Conservation (phyloP, 1,140 invertebrate genomes). For the Drosophila pachea region DNA sequence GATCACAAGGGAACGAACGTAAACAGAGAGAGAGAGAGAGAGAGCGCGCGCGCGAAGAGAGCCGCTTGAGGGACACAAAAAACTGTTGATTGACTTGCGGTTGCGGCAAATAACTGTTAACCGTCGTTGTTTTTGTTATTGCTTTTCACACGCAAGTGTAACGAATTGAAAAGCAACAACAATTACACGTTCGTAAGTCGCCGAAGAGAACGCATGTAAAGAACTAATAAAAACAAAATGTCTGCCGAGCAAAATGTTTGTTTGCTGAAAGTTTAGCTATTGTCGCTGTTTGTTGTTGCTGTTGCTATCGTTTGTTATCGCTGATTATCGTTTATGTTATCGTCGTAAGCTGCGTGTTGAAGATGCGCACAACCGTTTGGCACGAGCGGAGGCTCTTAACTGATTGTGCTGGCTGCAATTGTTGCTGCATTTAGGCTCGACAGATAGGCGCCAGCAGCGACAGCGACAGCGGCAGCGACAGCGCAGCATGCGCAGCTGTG, state of each 20-base stretch:
- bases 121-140: constrained; percentile 20
- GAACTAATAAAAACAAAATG: constrained; percentile 7
- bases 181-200: not conserved
- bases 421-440: constrained; percentile 70
- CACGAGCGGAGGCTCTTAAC: constrained; percentile 75
- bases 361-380: constrained; percentile 71
- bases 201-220: constrained; percentile 1
- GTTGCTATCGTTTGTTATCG: constrained; percentile 7
- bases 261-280: constrained; percentile 15
- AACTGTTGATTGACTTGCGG: constrained; percentile 60
- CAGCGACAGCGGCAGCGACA: constrained; percentile 20
- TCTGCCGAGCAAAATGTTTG: constrained; percentile 8
- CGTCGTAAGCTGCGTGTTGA: constrained; percentile 28
- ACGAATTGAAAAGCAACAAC: constrained; percentile 4
- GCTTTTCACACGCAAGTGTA: constrained; percentile 22
- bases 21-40: not conserved
- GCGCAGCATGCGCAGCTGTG: constrained; percentile 21
- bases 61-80: constrained; percentile 10
- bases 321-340: constrained; percentile 10
- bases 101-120: constrained; percentile 36
- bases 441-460: constrained; percentile 40
- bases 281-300: constrained; percentile 6
- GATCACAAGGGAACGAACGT: constrained; percentile 6
- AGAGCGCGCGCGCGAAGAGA: not conserved
- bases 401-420: constrained; percentile 68